Conservation (phyloP, 2,888 invertebrate genomes). For the Leptinotarsa tumamoca region DNA sequence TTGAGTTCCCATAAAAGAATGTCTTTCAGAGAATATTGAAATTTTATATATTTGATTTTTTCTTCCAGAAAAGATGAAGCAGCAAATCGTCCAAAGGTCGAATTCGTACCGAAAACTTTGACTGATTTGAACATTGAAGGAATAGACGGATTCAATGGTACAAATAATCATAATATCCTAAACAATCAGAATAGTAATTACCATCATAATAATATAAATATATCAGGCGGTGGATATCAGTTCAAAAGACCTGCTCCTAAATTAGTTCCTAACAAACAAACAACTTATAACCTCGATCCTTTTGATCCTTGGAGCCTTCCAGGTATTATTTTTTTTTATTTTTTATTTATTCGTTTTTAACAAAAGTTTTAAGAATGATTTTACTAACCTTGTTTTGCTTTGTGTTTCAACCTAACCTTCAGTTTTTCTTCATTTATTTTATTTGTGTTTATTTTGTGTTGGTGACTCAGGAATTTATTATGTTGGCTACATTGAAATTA, state of each 20-base stretch:
- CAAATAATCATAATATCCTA: slow-evolving; percentile 60
- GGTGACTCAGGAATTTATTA: slow-evolving; percentile 10
- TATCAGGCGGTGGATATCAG: slow-evolving; percentile 52
- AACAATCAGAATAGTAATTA: slow-evolving; percentile 49
- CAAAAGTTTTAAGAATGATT: slow-evolving; percentile 49
- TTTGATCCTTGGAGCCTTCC: slow-evolving; percentile 73
- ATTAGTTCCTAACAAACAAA: slow-evolving; percentile 59
- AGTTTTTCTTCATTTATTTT: slow-evolving; percentile 42
- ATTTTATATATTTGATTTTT: slow-evolving; percentile 24
- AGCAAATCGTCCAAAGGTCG: slow-evolving; percentile 87
- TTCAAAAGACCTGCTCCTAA: slow-evolving; percentile 58
- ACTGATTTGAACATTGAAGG: slow-evolving; percentile 88
- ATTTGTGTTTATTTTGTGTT: slow-evolving; percentile 9
- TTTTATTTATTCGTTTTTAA: slow-evolving; percentile 36
- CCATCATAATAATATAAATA: slow-evolving; percentile 48
- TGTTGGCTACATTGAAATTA: no score
- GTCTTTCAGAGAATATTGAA: neutral
- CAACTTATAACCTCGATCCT: slow-evolving; percentile 62
- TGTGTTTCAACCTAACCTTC: slow-evolving; percentile 12
- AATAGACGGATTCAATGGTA: slow-evolving; percentile 76
- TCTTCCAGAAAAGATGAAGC: slow-evolving; percentile 86
- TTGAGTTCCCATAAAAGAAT: neutral
- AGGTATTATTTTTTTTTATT: slow-evolving; percentile 66
- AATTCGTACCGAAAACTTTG: slow-evolving; percentile 92
- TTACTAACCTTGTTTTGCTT: slow-evolving; percentile 44